Base-by-base conservation (phyloP, 2,888 invertebrate genomes). In the Graphium colonna region DNA sequence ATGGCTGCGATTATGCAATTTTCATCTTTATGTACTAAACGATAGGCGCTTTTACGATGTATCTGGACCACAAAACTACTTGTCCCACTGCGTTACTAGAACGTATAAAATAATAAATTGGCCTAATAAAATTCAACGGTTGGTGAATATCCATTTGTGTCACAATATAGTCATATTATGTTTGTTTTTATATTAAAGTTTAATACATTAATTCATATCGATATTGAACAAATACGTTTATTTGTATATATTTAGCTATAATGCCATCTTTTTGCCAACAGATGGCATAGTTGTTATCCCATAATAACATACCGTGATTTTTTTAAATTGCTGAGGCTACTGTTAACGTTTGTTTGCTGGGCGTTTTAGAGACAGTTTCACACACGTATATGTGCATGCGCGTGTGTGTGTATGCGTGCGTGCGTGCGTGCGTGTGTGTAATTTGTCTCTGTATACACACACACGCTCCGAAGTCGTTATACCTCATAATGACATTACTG, bases 1-100 rank as follows among this genome's bases (percentile, higher is more conserved):
- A 43, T 7, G n/a, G 13, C 38, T 42, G n/a, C n/a, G 43, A 42
- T 47, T 53, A 48, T 43, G 43, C 53, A 48, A 48, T 43, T 44
- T 42, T 39, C 13, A 28, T 39, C 31, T 41, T 36, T 42, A 41
- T 21, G 9, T 5, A 7, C 3, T 13, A 36, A 12, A 26, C 21
- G 18, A 33, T 33, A 51, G 15, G 42, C 3, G 7, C n/a, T 36
- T 42, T 51, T 51, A 49, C 21, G 21, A 15, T n/a, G n/a, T 13
- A 45, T n/a, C 28, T 12, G 16, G 21, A 7, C n/a, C 28, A 13
- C 7, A 28, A 42, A 36, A 46, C 44, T 44, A 33, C 31, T 1
- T 43, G 18, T 39, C 26, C 17, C 17, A 26, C 4, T 10, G 26
- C n/a, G 41, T 21, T 45, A 31, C 41, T 15, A 10, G 33, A 15